Evolutionary conservation across 2,888 invertebrate genomes (phyloP), one percentile per base, ranked within the genome.

Genomic region (Erannis defoliaria): DNA sequence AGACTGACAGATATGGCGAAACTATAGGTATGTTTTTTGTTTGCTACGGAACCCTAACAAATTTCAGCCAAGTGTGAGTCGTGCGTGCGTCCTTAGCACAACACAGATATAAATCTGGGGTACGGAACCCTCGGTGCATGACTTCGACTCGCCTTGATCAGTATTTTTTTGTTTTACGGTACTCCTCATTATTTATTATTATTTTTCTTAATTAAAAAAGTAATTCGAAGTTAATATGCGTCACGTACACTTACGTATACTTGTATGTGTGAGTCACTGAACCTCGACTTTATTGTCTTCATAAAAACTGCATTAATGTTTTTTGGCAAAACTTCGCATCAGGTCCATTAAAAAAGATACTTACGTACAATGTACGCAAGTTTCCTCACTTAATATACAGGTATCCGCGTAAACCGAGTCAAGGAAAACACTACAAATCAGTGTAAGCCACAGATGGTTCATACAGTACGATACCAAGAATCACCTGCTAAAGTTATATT

Each of bases 381-480:
- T 57, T 54, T 57, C 56, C 48, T 48, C 40, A 48, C 9, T 57
- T 43, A 26, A 3, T 55, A 49, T 5, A 50, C 55, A 55, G 26
- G 43, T 23, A 55, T 21, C 29, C 42, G 18, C 19, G n/a, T 50
- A 43, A 57, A 55, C 10, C 46, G 29, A 66, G 66, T 66, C 70
- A 70, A 68, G 70, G 70, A 68, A 70, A 70, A 70, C 68, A 35
- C 62, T 68, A 61, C 63, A 53, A 37, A 61, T 65, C 45, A 46
- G 38, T 49, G 26, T 38, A 51, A 46, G 29, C 45, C 55, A 42
- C 51, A 58, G 19, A 56, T 58, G 37, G 35, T 33, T 16, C 43
- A 43, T n/a, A 18, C 37, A 43, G 21, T 12, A 23, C 43, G 38
- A 62, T 53, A 21, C 50, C 26, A 31, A 42, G 16, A 54, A 54